Base-by-base conservation (phyloP, 2,888 invertebrate genomes). In the Mimumesa dahlbomi region DNA sequence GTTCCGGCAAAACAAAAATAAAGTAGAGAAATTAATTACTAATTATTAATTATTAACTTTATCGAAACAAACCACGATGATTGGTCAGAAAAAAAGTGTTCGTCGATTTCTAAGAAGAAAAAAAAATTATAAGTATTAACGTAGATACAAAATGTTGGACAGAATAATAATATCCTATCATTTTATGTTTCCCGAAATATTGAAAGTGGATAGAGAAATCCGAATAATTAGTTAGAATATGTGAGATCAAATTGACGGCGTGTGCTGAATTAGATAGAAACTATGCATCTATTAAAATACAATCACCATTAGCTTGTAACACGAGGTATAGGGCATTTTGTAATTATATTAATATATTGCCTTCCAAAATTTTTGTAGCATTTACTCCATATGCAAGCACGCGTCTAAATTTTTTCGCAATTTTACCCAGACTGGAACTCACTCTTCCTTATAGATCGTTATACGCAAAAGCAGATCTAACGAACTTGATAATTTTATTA, bases 291-390 rank as follows among this genome's bases (percentile, higher is more conserved):
- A 81, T 75, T 80, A 80, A 78, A 69, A 85, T 82, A 82, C 84
- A 84, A 84, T 84, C 85, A 85, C 77, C 82, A 77, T 83, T 86
- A 86, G 84, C 76, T 84, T 85, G 74, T 82, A 83, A 85, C 66
- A 62, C 75, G 79, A 82, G 77, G 64, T 83, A 80, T 85, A 86
- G 86, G 85, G 85, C 86, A 85, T 85, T 86, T 86, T 85, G 83
- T 85, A 84, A 82, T 75, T 82, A 79, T 82, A 79, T 80, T 82
- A 76, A 81, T 83, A n/a, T n/a, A 85, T 85, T 85, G 86, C 86
- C 86, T 86, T 86, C 85, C 86, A 83, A 86, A 83, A 81, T 82
- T 83, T 84, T 77, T 82, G 77, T 82, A 84, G 83, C 79, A 73
- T 81, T 82, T 83, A 79, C 74, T 77, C 75, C 74, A 62, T 67